A percentile compares a stretch with the other conserved stretches of the same genome.
These are phyloP conservation scores for Paratilapia polleni DNA, from an alignment of 2,113 vertebrate genomes.

Conservation along the genomic window DNA sequence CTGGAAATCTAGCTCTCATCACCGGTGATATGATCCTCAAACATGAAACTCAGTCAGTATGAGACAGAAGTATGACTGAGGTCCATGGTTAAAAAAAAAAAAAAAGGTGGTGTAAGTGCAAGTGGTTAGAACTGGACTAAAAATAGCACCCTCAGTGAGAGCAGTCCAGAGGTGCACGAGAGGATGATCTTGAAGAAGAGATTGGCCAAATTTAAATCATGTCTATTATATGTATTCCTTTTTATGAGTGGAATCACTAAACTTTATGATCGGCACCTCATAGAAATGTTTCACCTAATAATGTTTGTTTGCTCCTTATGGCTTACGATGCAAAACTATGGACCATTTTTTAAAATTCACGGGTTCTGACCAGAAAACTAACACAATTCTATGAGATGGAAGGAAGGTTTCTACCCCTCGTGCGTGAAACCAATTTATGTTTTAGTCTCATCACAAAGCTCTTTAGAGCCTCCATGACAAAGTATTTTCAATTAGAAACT, in stretches of 20 bases:
- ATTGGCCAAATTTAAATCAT: neutral
- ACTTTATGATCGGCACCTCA: neutral
- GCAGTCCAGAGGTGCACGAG: rapidly evolving
- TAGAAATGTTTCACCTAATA: neutral
- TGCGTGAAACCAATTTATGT: too few relatives aligned
- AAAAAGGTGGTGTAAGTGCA: too few relatives aligned
- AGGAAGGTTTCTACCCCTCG: too few relatives aligned
- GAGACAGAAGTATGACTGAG: neutral
- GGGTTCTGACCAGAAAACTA: too few relatives aligned
- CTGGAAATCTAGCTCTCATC: rapidly evolving
- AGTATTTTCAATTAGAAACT: neutral
- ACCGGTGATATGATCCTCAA: neutral
- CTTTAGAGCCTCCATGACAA: rapidly evolving
- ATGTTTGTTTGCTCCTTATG: too few relatives aligned
- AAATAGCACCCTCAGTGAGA: neutral
- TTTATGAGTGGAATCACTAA: too few relatives aligned
- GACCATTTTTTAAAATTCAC: too few relatives aligned
- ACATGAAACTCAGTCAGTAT: neutral
- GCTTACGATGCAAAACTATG: too few relatives aligned
- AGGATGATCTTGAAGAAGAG: neutral
- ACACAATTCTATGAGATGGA: too few relatives aligned
- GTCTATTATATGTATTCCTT: neutral
- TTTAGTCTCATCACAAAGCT: neutral
- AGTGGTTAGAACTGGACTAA: neutral
- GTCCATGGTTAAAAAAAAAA: neutral